These are phyloP conservation scores for Branchipolynoe longqiensis DNA, from an alignment of 2,888 invertebrate genomes.

Conservation along the genomic window DNA sequence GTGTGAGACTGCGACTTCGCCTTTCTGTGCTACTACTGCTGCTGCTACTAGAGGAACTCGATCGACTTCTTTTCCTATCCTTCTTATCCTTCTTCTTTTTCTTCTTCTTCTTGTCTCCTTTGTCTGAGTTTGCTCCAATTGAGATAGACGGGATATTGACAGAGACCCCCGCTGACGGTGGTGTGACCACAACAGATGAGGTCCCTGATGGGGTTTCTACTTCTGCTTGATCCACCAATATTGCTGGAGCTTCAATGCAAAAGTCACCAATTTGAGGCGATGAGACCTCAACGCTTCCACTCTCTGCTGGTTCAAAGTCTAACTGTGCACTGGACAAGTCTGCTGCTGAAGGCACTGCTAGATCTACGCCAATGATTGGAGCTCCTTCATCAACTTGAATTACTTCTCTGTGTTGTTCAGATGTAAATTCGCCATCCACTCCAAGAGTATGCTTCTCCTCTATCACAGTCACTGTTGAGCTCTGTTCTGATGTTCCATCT, in stretches of 20 bases:
- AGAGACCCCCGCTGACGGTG: conserved; percentile 2
- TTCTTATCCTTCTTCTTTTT: conserved; percentile 38
- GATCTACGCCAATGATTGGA: background rate
- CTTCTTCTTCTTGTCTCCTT: conserved; percentile 25
- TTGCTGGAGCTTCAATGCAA: too few species aligned
- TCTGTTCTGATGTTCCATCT: conserved; percentile 24
- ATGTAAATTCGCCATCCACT: conserved; percentile 5
- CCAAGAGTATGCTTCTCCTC: conserved; percentile 27
- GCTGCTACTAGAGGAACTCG: conserved; percentile 19
- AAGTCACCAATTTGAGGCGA: too few species aligned
- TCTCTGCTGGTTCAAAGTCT: too few species aligned
- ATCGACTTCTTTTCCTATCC: conserved; percentile 28
- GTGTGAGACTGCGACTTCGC: conserved; percentile 40
- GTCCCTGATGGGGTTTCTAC: too few species aligned
- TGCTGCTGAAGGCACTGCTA: too few species aligned
- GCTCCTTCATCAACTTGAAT: conserved; percentile 31
- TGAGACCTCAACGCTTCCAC: too few species aligned
- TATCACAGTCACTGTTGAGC: conserved; percentile 56
- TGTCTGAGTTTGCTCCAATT: background rate
- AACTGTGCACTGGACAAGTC: too few species aligned
- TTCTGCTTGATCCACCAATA: too few species aligned
- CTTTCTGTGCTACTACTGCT: conserved; percentile 38
- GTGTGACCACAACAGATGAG: background rate
- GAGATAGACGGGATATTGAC: background rate
- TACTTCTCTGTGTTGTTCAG: conserved; percentile 23